Evolutionary conservation across 2,797 vertebrate genomes (phyloP).

Genomic region (Tolypeutes matacus): DNA sequence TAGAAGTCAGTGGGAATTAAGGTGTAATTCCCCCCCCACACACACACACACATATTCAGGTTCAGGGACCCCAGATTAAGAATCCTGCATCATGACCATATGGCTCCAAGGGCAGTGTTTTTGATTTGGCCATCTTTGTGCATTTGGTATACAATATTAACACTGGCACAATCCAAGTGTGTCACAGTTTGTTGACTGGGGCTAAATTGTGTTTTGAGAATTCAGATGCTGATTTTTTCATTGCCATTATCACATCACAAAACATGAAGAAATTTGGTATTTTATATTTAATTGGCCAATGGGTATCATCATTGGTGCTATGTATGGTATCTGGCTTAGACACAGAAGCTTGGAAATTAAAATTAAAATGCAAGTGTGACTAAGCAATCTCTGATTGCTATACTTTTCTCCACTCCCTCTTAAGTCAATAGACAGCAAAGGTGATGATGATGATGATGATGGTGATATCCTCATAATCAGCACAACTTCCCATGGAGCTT

Average conservation of each 20-base stretch:
- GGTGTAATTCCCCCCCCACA: background rate
- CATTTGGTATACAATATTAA: background rate
- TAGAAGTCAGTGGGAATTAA: constrained; percentile 48
- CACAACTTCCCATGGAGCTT: background rate
- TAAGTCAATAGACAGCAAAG: background rate
- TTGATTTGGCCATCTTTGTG: background rate
- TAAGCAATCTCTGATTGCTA: background rate
- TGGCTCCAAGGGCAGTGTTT: background rate
- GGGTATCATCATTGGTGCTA: background rate
- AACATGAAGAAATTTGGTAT: background rate
- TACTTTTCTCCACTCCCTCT: background rate
- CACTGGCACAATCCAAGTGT: background rate
- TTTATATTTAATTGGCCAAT: background rate
- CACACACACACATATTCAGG: no score
- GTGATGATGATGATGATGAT: background rate
- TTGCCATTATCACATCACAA: background rate
- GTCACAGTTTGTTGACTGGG: background rate
- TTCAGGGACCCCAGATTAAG: background rate
- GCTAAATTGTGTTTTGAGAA: background rate
- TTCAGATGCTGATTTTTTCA: background rate
- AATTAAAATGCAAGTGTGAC: background rate
- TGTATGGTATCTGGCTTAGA: background rate
- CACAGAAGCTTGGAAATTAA: background rate
- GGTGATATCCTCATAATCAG: background rate
- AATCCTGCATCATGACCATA: background rate